Percentiles rank a stretch among this genome's conserved stretches.
phyloP scores from a whole-genome alignment of 2,888 invertebrate genomes.

The Brachyptera risi region DNA sequence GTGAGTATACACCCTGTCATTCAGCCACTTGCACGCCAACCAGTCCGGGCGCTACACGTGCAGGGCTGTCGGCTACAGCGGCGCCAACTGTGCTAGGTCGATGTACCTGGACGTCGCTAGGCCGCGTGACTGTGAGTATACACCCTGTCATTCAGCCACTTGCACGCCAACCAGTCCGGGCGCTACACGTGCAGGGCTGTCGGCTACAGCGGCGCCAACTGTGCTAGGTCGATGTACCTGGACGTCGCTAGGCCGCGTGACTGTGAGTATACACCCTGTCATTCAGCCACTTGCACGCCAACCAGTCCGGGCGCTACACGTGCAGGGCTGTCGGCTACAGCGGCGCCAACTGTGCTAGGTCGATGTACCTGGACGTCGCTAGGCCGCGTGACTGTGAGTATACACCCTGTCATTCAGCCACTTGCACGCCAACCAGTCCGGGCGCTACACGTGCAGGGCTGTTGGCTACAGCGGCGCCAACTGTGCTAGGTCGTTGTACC shows the following conservation, averaged over 20 bases:
- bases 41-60: neutral
- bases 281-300: too few species aligned
- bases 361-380: neutral
- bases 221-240: neutral
- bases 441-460: neutral
- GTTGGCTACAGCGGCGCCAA: neutral
- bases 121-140: too few species aligned
- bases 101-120: too few species aligned
- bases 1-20: too few species aligned
- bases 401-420: neutral
- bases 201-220: neutral
- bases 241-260: neutral
- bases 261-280: neutral
- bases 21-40: too few species aligned
- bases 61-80: neutral
- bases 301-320: neutral
- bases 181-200: neutral
- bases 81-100: too few species aligned
- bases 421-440: too few species aligned
- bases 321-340: neutral
- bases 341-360: neutral
- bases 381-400: neutral
- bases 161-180: too few species aligned
- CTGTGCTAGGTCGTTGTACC: neutral
- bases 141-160: too few species aligned